These are phyloP conservation scores for Pachycephus smyrnensis DNA, from an alignment of 2,888 invertebrate genomes.

Conservation along the genomic window DNA sequence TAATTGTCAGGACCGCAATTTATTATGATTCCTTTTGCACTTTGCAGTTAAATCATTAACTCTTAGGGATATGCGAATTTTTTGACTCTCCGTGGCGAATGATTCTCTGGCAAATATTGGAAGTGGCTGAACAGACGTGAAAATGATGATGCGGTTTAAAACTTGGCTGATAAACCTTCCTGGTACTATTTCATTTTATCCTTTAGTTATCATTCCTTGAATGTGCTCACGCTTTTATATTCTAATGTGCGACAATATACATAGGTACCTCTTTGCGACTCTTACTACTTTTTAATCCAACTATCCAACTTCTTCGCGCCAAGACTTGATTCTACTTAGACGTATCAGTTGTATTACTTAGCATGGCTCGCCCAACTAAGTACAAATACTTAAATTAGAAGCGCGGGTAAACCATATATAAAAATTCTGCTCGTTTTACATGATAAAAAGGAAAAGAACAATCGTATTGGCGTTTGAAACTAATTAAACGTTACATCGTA, in stretches of 20 bases:
- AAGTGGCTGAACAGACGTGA: not conserved
- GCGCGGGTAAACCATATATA: not conserved
- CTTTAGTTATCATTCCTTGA: not conserved
- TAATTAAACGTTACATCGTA: not conserved
- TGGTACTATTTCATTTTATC: not conserved
- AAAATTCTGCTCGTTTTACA: not conserved
- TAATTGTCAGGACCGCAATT: not conserved
- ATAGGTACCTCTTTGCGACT: not conserved
- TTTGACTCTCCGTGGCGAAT: not conserved
- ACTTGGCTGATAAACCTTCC: not conserved
- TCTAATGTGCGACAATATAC: not conserved
- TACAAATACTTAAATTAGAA: constrained; percentile 8
- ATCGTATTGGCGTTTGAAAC: not conserved
- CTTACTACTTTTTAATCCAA: not conserved
- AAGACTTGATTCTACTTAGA: not conserved
- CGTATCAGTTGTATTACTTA: not conserved
- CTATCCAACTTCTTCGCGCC: not conserved
- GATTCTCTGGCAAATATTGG: not conserved
- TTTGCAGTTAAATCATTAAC: not conserved
- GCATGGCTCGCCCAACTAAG: constrained; percentile 10
- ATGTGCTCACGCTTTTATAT: not conserved
- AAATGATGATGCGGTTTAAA: not conserved
- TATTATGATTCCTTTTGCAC: not conserved
- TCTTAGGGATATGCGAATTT: not conserved
- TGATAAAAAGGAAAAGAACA: not conserved